Conservation (phyloP, 1,140 invertebrate species). For the Oedothorax gibbosus region DNA sequence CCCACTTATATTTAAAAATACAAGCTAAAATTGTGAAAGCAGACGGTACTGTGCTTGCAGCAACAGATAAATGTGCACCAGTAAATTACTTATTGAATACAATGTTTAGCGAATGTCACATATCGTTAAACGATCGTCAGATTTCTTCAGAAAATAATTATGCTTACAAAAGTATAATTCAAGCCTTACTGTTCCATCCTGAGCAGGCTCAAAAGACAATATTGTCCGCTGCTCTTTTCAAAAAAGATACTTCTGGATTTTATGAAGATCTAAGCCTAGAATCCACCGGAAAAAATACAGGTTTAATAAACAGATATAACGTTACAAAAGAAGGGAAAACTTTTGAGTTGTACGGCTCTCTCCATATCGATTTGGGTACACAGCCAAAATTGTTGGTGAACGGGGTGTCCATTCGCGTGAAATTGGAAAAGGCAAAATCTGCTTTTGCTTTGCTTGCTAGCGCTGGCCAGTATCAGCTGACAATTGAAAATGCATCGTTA, state of each 20-base stretch:
- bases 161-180: not conserved
- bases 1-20: not conserved
- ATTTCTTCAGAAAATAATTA: not conserved
- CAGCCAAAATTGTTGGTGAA: not conserved
- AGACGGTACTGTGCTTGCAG: not conserved
- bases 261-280: not conserved
- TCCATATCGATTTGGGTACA: not conserved
- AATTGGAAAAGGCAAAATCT: not conserved
- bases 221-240: not conserved
- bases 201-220: not conserved
- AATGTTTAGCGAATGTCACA: not conserved
- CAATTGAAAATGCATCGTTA: not conserved
- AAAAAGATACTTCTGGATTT: not conserved
- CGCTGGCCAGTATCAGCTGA: not conserved
- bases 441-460: not conserved
- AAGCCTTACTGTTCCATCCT: not conserved
- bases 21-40: not conserved
- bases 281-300: not conserved
- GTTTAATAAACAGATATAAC: not conserved
- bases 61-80: not conserved
- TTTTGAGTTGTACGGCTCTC: not conserved
- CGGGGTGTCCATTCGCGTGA: not conserved
- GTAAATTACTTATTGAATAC: slow-evolving; percentile 9
- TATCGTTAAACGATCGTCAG: not conserved
- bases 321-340: not conserved